Conservation (phyloP, 2,888 invertebrate species). For the Chesias legatella region DNA sequence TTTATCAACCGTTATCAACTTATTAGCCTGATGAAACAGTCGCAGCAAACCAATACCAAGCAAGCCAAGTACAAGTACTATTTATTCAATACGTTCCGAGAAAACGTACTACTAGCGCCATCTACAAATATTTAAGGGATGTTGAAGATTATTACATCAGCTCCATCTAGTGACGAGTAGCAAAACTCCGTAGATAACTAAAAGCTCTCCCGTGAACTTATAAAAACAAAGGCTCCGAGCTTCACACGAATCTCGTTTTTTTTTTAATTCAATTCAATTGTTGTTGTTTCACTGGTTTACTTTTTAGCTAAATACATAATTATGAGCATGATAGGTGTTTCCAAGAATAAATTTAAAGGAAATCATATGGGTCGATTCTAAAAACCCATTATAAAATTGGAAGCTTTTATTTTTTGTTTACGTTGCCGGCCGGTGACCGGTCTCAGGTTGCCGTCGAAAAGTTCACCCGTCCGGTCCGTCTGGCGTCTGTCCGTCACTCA, state of each 20-base stretch:
- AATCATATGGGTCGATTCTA: no score
- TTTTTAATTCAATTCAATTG: not conserved
- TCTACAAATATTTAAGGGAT: not conserved
- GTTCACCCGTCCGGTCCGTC: conserved; percentile 5
- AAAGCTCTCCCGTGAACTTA: conserved; percentile 4
- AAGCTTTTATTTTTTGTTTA: conserved; percentile 22
- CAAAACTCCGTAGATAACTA: conserved; percentile 17
- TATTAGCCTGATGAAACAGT: no score
- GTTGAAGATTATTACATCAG: not conserved
- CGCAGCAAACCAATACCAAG: no score
- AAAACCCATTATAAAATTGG: conserved; percentile 4
- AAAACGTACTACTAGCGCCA: conserved; percentile 17
- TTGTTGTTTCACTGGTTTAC: not conserved
- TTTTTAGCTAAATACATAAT: not conserved
- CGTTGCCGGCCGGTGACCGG: conserved; percentile 38
- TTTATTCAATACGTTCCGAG: conserved; percentile 40
- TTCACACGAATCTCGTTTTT: no score
- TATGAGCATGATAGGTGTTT: not conserved
- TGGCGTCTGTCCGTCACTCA: conserved; percentile 27
- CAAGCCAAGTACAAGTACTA: no score
- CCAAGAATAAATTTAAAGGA: no score
- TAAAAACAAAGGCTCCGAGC: no score
- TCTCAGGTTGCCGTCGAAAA: conserved; percentile 20
- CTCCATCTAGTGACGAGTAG: conserved; percentile 47
- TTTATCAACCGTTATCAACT: no score